These are phyloP conservation scores for Spondyliosoma cantharus DNA, from an alignment of 2,797 vertebrate genomes.

Conservation along the genomic window DNA sequence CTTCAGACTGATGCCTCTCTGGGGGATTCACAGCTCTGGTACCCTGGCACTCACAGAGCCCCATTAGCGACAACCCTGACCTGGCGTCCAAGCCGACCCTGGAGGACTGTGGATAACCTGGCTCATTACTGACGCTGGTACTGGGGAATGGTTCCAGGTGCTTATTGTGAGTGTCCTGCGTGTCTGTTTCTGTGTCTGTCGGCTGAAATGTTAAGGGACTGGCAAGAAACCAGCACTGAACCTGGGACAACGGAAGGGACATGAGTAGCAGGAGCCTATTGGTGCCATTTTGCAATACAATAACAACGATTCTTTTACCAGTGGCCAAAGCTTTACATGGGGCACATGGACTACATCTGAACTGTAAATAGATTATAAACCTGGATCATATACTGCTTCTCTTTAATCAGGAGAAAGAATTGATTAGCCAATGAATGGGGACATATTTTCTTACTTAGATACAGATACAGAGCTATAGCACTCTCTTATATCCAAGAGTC, in stretches of 20 bases:
- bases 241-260: constrained; percentile 18
- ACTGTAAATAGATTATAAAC: constrained; percentile 65
- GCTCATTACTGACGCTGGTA: constrained; percentile 74
- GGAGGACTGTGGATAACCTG: constrained; percentile 66
- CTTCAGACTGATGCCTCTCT: constrained; percentile 80
- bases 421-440: constrained; percentile 57
- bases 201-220: constrained; percentile 32
- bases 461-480: background rate
- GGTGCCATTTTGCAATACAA: constrained; percentile 58
- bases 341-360: constrained; percentile 52
- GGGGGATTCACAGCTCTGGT: constrained; percentile 80
- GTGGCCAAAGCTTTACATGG: constrained; percentile 47
- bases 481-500: background rate
- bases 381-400: constrained; percentile 31
- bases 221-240: constrained; percentile 56
- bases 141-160: constrained; percentile 69
- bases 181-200: constrained; percentile 51
- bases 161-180: constrained; percentile 57
- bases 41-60: constrained; percentile 73
- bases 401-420: constrained; percentile 65
- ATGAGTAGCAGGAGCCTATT: constrained; percentile 29
- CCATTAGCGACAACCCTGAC: constrained; percentile 80
- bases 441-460: constrained; percentile 57
- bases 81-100: constrained; percentile 61
- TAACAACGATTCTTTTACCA: constrained; percentile 51